These are phyloP conservation scores for Danio kyathit DNA, from an alignment of 2,797 vertebrate genomes.

Conservation along the genomic window DNA sequence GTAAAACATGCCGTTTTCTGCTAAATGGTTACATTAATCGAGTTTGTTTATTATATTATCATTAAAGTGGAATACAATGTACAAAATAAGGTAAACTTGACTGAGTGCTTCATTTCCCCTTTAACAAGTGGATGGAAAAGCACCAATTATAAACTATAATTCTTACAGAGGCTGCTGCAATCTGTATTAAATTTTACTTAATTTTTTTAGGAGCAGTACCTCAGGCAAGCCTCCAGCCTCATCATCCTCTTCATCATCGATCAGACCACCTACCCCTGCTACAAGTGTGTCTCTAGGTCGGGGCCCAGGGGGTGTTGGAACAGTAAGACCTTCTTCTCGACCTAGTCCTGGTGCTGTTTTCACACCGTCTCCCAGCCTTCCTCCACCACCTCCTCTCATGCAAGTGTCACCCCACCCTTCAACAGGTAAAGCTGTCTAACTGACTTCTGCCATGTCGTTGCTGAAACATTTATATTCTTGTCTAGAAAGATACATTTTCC, in stretches of 20 bases:
- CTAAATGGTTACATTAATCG: too few species aligned
- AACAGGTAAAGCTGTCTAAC: constrained; percentile 72
- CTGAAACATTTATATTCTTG: not conserved
- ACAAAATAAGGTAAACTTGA: too few species aligned
- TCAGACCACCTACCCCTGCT: constrained; percentile 86
- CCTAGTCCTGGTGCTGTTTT: constrained; percentile 81
- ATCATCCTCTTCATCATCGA: constrained; percentile 81
- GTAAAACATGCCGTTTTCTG: too few species aligned
- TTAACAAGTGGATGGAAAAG: too few species aligned
- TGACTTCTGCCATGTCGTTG: too few species aligned
- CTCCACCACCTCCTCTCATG: constrained; percentile 88
- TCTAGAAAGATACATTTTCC: not conserved
- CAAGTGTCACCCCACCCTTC: constrained; percentile 84
- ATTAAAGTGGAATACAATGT: too few species aligned
- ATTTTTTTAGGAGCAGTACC: constrained; percentile 72
- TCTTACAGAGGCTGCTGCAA: not conserved
- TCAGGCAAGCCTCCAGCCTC: constrained; percentile 81
- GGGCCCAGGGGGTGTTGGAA: constrained; percentile 75
- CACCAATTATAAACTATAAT: not conserved
- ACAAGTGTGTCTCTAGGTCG: constrained; percentile 79
- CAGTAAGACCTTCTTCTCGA: constrained; percentile 84
- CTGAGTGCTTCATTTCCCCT: too few species aligned
- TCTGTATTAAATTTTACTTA: not conserved
- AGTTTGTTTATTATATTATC: too few species aligned
- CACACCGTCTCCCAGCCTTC: constrained; percentile 85